Conservation (phyloP, 1,140 invertebrate species). For the Drosophila persimilis region DNA sequence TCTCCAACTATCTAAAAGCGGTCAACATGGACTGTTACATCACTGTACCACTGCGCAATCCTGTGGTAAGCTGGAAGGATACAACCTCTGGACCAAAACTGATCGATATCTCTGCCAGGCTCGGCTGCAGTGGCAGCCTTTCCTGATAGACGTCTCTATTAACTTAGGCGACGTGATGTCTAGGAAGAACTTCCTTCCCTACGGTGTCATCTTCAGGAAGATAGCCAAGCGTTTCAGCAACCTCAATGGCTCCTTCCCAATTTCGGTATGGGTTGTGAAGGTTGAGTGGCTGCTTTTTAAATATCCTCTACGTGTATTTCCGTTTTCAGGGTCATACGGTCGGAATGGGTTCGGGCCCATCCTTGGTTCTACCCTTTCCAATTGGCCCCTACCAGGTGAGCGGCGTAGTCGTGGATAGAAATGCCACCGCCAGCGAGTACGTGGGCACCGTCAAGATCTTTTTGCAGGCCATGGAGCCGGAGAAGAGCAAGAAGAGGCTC, state of each 20-base stretch:
- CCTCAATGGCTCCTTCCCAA: slow-evolving; percentile 38
- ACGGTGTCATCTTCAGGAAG: slow-evolving; percentile 21
- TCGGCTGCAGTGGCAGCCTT: slow-evolving; percentile 22
- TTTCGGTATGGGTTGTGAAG: slow-evolving; percentile 11
- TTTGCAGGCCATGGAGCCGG: slow-evolving; percentile 17
- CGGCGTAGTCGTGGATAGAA: background rate
- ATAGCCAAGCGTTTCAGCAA: slow-evolving; percentile 11
- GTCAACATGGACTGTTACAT: slow-evolving; percentile 29
- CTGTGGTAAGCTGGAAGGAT: slow-evolving; percentile 1
- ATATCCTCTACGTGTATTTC: background rate
- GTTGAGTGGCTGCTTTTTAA: too few species aligned
- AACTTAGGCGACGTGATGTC: slow-evolving; percentile 29
- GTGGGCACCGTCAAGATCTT: slow-evolving; percentile 16
- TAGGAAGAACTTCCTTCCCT: slow-evolving; percentile 13
- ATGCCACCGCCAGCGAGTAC: slow-evolving; percentile 4
- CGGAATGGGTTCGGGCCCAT: background rate
- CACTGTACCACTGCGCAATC: background rate
- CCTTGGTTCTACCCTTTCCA: slow-evolving; percentile 23
- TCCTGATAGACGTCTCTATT: slow-evolving; percentile 26
- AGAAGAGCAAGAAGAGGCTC: background rate
- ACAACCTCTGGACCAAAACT: background rate
- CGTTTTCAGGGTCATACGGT: slow-evolving; percentile 17
- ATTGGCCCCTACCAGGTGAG: slow-evolving; percentile 13
- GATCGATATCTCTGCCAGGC: slow-evolving; percentile 5
- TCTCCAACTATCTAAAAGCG: slow-evolving; percentile 19